Evolutionary conservation across 2,888 invertebrate genomes (phyloP), one percentile per base, ranked within the genome.

Genomic region (Drosophila mayaguana): DNA sequence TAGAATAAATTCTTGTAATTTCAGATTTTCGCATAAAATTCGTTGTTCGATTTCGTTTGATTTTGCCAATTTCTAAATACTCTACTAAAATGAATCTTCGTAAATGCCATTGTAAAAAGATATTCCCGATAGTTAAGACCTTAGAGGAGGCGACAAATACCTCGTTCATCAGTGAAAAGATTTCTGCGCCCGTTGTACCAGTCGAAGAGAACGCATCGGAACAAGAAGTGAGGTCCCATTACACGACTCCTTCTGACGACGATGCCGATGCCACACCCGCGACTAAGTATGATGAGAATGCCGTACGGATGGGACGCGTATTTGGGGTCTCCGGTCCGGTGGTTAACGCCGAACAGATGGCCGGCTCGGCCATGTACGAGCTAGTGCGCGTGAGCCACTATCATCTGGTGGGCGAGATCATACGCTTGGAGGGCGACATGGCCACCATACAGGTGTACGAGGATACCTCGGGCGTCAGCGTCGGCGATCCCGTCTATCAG

Each of bases 241-340:
- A 6, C 2, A 14, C 36, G 12, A 14, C 5, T 14, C 36, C n/a
- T n/a, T n/a, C n/a, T n/a, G n/a, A n/a, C n/a, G n/a, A n/a, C 5
- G 14, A 6, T 7, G 36, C 6, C 7, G 40, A 40, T n/a, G 2
- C 40, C 1, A n/a, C 40, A n/a, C 6, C 48, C 3, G 3, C 43
- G 20, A 3, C 1, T 6, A 34, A 8, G 12, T 7, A 6, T 3
- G 0, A 3, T 0, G 20, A 56, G 6, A n/a, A 51, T 5, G 0
- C 0, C 7, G 0, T 16, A 0, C 61, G 48, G 5, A 57, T 16
- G n/a, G 99, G 99, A 76, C 98, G 96, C 93, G 99, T 99, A 32
- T 98, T 95, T 91, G 99, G 98, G n/a, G 99, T 99, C 14, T 99
- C 99, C 56, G 99, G 99, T 77, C 99, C 99, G 98, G 99, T 99